A percentile compares a stretch with the other conserved stretches of the same genome.
Conservation (phyloP, 2,797 vertebrate species). For the Thunnus albacares region DNA sequence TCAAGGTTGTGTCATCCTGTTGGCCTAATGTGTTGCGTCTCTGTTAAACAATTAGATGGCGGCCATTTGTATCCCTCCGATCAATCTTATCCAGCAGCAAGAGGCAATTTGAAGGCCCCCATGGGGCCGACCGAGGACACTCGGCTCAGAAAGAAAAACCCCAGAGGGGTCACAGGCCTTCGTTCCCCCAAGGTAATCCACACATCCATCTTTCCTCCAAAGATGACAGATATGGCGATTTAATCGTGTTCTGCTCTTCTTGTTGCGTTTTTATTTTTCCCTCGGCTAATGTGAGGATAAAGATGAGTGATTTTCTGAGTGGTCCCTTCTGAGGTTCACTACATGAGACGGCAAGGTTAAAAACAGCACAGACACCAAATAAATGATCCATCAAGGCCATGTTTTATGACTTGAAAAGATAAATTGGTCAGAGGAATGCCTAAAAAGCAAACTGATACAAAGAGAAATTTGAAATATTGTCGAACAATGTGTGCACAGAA, state of each 20-base stretch:
- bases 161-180: conserved; percentile 71
- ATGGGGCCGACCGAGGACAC: conserved; percentile 62
- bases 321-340: conserved; percentile 51
- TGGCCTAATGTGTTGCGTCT: conserved; percentile 85
- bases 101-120: conserved; percentile 85
- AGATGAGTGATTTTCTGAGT: conserved; percentile 82
- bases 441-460: conserved; percentile 25
- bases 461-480: conserved; percentile 1
- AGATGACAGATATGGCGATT: conserved; percentile 85
- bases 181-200: conserved; percentile 65
- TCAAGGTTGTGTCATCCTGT: conserved; percentile 85
- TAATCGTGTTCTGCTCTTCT: conserved; percentile 81
- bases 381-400: conserved; percentile 48
- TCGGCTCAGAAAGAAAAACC: conserved; percentile 68
- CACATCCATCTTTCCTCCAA: conserved; percentile 84
- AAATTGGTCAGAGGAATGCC: conserved; percentile 18
- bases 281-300: conserved; percentile 80
- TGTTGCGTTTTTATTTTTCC: conserved; percentile 75
- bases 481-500: background rate
- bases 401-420: conserved; percentile 23
- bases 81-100: conserved; percentile 84
- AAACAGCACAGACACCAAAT: conserved; percentile 19
- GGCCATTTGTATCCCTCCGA: conserved; percentile 85
- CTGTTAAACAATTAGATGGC: conserved; percentile 86
- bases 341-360: conserved; percentile 17